Percentiles rank a stretch among this genome's conserved stretches.
Evolutionary conservation across 2,797 vertebrate genomes (phyloP).

Genomic region (Allobates femoralis): DNA sequence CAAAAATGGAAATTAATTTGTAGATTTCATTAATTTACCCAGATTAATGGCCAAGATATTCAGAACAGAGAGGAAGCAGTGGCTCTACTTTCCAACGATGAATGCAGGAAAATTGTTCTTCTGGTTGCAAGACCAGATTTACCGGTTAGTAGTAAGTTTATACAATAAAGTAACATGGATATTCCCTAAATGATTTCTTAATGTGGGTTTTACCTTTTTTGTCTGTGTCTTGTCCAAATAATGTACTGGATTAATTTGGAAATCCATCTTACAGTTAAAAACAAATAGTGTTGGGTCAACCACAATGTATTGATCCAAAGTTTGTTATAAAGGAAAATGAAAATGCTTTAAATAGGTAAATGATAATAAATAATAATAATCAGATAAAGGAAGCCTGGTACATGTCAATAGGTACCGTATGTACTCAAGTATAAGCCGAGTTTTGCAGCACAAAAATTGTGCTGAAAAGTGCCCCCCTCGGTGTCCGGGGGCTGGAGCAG

Average conservation of each 20-base stretch:
- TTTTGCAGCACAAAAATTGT: no score
- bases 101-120: slow-evolving; percentile 87
- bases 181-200: slow-evolving; percentile 21
- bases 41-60: slow-evolving; percentile 96
- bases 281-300: neutral
- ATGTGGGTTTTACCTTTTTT: neutral
- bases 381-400: neutral
- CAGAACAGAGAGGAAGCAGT: slow-evolving; percentile 92
- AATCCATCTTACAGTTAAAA: neutral
- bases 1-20: slow-evolving; percentile 79
- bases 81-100: slow-evolving; percentile 88
- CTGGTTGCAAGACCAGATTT: slow-evolving; percentile 91
- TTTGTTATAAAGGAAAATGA: neutral
- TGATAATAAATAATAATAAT: no score
- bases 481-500: no score
- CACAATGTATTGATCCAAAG: neutral
- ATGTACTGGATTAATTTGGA: neutral
- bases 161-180: neutral
- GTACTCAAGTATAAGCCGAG: no score
- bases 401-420: neutral
- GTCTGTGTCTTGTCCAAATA: neutral
- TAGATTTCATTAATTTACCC: slow-evolving; percentile 77
- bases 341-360: neutral
- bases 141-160: slow-evolving; percentile 79
- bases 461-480: no score